Conservation (phyloP, 1,140 invertebrate genomes). For the Drosophila kanapiae region DNA sequence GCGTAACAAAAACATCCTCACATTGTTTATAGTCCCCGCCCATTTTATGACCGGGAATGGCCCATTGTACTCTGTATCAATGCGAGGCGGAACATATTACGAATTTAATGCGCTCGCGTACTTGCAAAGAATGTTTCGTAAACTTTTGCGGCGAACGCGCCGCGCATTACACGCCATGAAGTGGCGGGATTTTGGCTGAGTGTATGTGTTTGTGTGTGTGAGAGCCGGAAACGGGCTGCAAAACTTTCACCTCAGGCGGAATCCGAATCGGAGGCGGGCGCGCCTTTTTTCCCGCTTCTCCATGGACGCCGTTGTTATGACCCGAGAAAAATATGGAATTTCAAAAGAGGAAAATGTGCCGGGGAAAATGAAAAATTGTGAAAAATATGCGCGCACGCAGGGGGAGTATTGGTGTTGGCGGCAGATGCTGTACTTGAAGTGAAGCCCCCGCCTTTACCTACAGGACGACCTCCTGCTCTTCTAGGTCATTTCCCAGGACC, state of each 20-base stretch:
- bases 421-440: slow-evolving; percentile 69
- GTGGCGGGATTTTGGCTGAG: slow-evolving; percentile 33
- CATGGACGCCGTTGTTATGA: slow-evolving; percentile 46
- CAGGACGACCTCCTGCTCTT: neutral
- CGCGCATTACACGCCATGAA: slow-evolving; percentile 71
- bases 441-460: neutral
- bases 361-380: slow-evolving; percentile 73
- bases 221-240: slow-evolving; percentile 78
- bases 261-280: slow-evolving; percentile 5
- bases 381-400: slow-evolving; percentile 67
- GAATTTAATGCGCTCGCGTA: slow-evolving; percentile 80
- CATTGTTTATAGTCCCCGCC: slow-evolving; percentile 33
- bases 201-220: slow-evolving; percentile 16
- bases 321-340: slow-evolving; percentile 72
- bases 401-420: slow-evolving; percentile 3
- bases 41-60: slow-evolving; percentile 26
- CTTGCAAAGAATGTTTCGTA: slow-evolving; percentile 68
- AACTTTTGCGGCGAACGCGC: slow-evolving; percentile 70
- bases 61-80: slow-evolving; percentile 57
- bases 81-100: slow-evolving; percentile 77
- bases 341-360: slow-evolving; percentile 63
- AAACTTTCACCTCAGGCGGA: slow-evolving; percentile 76
- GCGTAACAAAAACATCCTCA: slow-evolving; percentile 2
- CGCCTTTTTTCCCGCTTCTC: slow-evolving; percentile 24
- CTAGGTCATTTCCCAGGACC: slow-evolving; percentile 2